phyloP scores from a whole-genome alignment of 2,797 vertebrate genomes.

The Sciaenops ocellatus region DNA sequence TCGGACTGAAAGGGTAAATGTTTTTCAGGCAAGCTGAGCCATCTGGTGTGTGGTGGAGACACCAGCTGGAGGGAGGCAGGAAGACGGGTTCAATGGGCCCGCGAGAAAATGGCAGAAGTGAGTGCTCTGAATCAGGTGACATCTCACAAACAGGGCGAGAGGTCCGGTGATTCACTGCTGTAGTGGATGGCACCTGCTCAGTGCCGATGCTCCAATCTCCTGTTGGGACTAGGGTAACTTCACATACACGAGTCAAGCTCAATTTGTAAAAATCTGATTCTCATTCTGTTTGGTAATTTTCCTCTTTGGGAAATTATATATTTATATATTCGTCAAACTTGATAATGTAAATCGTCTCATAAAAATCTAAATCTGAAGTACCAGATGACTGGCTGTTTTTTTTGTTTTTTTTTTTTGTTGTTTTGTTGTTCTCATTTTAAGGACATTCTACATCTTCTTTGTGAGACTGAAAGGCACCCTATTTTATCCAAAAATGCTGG shows the following conservation, averaged over 20 bases:
- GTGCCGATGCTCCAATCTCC: slow-evolving; percentile 7
- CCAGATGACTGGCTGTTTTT: not conserved
- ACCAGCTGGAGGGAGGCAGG: slow-evolving; percentile 78
- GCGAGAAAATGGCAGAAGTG: slow-evolving; percentile 61
- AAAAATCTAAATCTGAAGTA: not conserved
- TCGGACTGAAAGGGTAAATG: slow-evolving; percentile 76
- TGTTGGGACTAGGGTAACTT: slow-evolving; percentile 14
- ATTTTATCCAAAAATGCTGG: too few species aligned
- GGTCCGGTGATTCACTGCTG: slow-evolving; percentile 54
- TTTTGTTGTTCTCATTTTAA: too few species aligned
- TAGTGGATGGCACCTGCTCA: slow-evolving; percentile 33
- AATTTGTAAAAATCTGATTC: not conserved
- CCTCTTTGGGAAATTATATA: not conserved
- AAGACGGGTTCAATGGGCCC: slow-evolving; percentile 57
- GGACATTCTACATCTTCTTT: too few species aligned
- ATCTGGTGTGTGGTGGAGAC: slow-evolving; percentile 81
- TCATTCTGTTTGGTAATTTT: not conserved
- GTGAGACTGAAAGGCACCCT: too few species aligned
- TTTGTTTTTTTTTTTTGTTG: too few species aligned
- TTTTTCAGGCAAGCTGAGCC: slow-evolving; percentile 75
- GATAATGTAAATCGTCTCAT: not conserved
- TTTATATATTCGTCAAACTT: not conserved
- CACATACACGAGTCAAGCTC: not conserved
- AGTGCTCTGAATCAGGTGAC: slow-evolving; percentile 63
- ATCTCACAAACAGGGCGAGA: slow-evolving; percentile 54